Evolutionary conservation across 2,797 vertebrate genomes (phyloP).

Genomic region (Brotula barbata): DNA sequence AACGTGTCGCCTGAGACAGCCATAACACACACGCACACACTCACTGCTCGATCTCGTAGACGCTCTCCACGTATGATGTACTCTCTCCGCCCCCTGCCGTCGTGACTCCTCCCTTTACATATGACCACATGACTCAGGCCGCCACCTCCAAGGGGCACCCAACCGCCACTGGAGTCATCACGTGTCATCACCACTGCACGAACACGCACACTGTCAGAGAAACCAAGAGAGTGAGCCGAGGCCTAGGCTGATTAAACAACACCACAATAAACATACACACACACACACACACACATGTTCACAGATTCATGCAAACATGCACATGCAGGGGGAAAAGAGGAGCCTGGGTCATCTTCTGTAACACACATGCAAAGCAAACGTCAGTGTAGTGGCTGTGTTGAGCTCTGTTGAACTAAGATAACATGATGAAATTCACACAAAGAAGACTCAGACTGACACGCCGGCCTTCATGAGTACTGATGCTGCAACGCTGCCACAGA

Average conservation of each 20-base stretch:
- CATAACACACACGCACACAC: constrained; percentile 81
- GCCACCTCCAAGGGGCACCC: constrained; percentile 90
- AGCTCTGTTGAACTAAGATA: constrained; percentile 12
- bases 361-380: constrained; percentile 2
- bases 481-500: constrained; percentile 25
- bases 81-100: constrained; percentile 81
- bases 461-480: background rate
- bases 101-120: constrained; percentile 85
- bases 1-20: constrained; percentile 63
- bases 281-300: background rate
- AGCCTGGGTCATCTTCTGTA: background rate
- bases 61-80: constrained; percentile 89
- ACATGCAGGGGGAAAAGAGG: background rate
- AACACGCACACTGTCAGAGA: constrained; percentile 86
- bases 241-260: constrained; percentile 42
- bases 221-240: constrained; percentile 49
- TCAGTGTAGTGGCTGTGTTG: constrained; percentile 1
- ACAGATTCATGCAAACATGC: constrained; percentile 12
- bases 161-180: constrained; percentile 94
- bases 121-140: constrained; percentile 91
- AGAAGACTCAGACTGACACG: constrained; percentile 20
- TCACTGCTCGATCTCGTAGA: constrained; percentile 91
- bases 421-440: constrained; percentile 31
- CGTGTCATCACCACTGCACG: constrained; percentile 95
- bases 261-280: constrained; percentile 6